Base-by-base conservation (phyloP, 1,140 invertebrate genomes). In the Brachionus paranguensis region DNA sequence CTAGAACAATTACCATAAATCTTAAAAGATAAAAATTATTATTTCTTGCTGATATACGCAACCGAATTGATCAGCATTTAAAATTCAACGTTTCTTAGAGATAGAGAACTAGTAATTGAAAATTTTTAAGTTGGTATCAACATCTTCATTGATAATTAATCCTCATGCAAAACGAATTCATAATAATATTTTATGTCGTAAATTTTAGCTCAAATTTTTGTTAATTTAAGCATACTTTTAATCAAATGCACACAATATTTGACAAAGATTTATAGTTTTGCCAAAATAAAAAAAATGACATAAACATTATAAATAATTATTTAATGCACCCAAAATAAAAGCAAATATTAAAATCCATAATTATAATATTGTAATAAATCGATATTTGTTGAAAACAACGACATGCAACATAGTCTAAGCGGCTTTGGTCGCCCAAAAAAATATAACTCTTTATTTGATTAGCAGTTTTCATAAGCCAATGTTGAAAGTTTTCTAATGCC, bases 221-320 rank as follows among this genome's bases (percentile, higher is more conserved):
- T 17, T n/a, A 72, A 41, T 72, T 72, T n/a, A 3, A 41, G 37
- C 37, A 41, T 43, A 43, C 7, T 43, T 43, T 43, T 72, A 17
- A 41, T 45, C 12, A 20, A 45, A 41, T 24, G n/a, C 53, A 10
- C 68, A 41, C 68, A 72, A 72, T 72, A 72, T 72, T 72, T 72
- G 68, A 72, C 68, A 72, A 72, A 72, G 68, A 72, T 72, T 72
- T 72, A 72, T 72, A 72, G 33, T 72, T 72, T 41, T 68, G 20
- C 7, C 33, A 43, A 72, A 41, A 41, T 43, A 70, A 41, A 11
- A 72, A 72, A 47, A 72, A 37, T 72, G 37, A 72, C 33, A 72
- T 41, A 72, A 72, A 41, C 29, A 41, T 72, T 72, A 43, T 20
- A 72, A 72, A 72, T 72, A 72, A 72, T 72, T 72, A 72, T 72